phyloP scores from a whole-genome alignment of 1,140 invertebrate genomes.

The Danaus plexippus region DNA sequence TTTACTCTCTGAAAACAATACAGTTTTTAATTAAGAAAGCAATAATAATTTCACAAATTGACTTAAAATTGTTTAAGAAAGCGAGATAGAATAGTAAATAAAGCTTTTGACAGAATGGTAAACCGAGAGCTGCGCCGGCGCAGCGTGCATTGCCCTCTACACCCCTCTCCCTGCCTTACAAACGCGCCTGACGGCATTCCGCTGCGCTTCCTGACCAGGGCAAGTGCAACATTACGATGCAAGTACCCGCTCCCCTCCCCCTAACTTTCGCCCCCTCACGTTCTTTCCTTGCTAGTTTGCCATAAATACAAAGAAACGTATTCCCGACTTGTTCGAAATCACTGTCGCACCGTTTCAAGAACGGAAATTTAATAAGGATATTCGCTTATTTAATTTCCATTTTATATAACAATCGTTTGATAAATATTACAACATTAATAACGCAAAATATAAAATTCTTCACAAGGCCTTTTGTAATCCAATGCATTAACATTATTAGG shows the following conservation, averaged over 20 bases:
- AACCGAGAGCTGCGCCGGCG: slow-evolving; percentile 57
- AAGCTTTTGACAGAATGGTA: slow-evolving; percentile 59
- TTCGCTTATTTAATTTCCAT: no score
- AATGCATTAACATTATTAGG: slow-evolving; percentile 60
- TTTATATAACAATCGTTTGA: no score
- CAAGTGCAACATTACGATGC: slow-evolving; percentile 66
- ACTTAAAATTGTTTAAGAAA: no score
- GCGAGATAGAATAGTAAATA: slow-evolving; percentile 42
- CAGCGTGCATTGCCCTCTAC: slow-evolving; percentile 60
- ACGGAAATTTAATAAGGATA: not conserved
- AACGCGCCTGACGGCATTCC: slow-evolving; percentile 68
- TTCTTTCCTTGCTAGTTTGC: slow-evolving; percentile 33
- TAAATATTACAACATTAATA: no score
- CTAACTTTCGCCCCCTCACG: slow-evolving; percentile 20
- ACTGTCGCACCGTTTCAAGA: not conserved
- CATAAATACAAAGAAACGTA: slow-evolving; percentile 38
- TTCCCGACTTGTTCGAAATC: slow-evolving; percentile 16
- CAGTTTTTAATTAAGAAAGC: no score
- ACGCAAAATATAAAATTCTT: not conserved
- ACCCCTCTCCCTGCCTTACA: slow-evolving; percentile 35
- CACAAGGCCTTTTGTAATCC: slow-evolving; percentile 43
- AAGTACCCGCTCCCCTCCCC: slow-evolving; percentile 32
- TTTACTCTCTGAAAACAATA: no score
- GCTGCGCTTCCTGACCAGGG: slow-evolving; percentile 67
- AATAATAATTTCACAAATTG: no score